phyloP scores from a whole-genome alignment of 2,797 vertebrate genomes.

The Xerus rutilus region DNA sequence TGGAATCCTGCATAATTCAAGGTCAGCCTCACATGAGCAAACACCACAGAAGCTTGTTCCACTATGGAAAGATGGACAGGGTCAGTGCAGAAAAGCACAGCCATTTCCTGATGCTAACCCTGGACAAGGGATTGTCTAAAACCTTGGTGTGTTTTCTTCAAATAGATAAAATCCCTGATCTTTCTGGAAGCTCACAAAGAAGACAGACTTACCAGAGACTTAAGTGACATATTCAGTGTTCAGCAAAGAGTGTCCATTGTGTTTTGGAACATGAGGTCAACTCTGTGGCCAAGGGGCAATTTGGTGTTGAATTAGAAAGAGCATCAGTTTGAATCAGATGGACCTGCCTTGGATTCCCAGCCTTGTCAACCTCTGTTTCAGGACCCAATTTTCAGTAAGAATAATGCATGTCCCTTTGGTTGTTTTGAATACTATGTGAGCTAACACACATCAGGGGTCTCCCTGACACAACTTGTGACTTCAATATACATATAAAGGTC shows the following conservation, averaged over 20 bases:
- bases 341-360: neutral
- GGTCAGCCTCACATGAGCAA: neutral
- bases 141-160: neutral
- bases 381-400: neutral
- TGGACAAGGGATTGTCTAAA: neutral
- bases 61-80: neutral
- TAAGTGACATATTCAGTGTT: neutral
- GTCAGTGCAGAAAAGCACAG: neutral
- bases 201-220: neutral
- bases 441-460: neutral
- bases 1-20: neutral
- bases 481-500: neutral
- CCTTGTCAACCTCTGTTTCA: neutral
- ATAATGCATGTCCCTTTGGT: fast-evolving
- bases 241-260: neutral
- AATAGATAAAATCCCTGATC: neutral
- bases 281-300: neutral
- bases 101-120: neutral
- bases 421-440: neutral
- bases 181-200: slow-evolving; percentile 29
- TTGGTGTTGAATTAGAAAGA: neutral
- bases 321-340: fast-evolving
- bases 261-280: neutral
- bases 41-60: neutral
- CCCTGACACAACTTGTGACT: fast-evolving